A percentile compares a stretch with the other conserved stretches of the same genome.
phyloP scores from a whole-genome alignment of 2,888 invertebrate species.

The Apoda limacodes region DNA sequence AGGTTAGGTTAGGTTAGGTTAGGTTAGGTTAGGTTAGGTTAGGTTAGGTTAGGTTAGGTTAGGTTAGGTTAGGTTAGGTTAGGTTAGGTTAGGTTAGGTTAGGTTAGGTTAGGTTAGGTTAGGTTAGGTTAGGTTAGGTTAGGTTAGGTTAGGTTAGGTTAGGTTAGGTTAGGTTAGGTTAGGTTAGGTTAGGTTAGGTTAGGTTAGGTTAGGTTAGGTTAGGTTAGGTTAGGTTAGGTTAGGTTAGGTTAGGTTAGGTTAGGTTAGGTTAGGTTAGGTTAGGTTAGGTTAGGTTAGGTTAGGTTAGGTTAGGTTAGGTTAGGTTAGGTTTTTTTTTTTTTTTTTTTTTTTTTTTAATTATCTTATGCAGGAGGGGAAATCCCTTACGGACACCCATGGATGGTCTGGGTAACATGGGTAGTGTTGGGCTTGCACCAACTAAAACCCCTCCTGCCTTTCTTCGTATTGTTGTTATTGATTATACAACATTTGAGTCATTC shows the following conservation, averaged over 20 bases:
- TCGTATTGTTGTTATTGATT: too few relatives aligned
- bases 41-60: conserved; percentile 17
- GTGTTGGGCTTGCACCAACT: too few relatives aligned
- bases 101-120: conserved; percentile 14
- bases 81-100: conserved; percentile 16
- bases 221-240: conserved; percentile 16
- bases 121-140: conserved; percentile 14
- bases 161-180: conserved; percentile 15
- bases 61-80: conserved; percentile 18
- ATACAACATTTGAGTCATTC: too few relatives aligned
- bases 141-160: conserved; percentile 17
- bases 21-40: conserved; percentile 15
- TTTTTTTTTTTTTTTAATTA: too few relatives aligned
- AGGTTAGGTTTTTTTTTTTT: too few relatives aligned
- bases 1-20: conserved; percentile 16
- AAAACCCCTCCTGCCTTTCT: too few relatives aligned
- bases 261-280: conserved; percentile 15
- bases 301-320: conserved; percentile 18
- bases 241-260: conserved; percentile 17
- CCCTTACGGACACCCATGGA: too few relatives aligned
- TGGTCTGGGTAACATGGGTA: too few relatives aligned
- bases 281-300: conserved; percentile 19
- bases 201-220: conserved; percentile 15
- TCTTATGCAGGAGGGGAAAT: too few relatives aligned
- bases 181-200: conserved; percentile 16